Base-by-base conservation (phyloP, 2,888 invertebrate genomes). In the Metellina segmentata region DNA sequence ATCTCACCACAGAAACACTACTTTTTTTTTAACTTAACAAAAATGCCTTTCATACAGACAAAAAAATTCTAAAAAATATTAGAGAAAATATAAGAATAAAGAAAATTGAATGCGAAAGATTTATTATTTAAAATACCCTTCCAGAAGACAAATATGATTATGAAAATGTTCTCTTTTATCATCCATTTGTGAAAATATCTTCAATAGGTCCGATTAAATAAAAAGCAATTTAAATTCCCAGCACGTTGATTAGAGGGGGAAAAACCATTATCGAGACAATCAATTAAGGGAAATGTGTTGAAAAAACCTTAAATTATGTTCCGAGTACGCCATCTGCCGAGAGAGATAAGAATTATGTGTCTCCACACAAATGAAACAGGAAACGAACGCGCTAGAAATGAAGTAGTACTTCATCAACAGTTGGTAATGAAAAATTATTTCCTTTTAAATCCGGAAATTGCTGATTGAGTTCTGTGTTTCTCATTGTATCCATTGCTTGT, bases 201-300 rank as follows among this genome's bases (percentile, higher is more conserved):
- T 8, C 61, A 16, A 61, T 16, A 61, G 61, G 16, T 61, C 61
- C 13, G 16, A 61, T 11, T 16, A 61, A 61, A 61, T 61, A 61
- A 61, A 61, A 61, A 61, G 61, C 79, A 53, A 79, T 83, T 83
- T 74, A 9, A 74, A 87, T 87, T 87, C 87, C 53, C 53, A 34
- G 6, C 87, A 49, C 87, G 79, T 69, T 11, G 61, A 61, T 34
- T n/a, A 11, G 71, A 53, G 72, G 19, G 49, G 13, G 74, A 71
- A 81, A 87, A 87, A 53, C 72, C 87, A 81, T 87, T 87, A 87
- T n/a, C 53, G 71, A 81, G 20, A 87, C 81, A 87, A 87, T 81
- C 87, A 87, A 87, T 87, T 87, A 87, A 34, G 79, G 70, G 81
- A 81, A 70, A 87, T 87, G 87, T 87, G 81, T 79, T 87, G 87